Base-by-base conservation (phyloP, 2,797 vertebrate genomes). In the Ispidina picta region DNA sequence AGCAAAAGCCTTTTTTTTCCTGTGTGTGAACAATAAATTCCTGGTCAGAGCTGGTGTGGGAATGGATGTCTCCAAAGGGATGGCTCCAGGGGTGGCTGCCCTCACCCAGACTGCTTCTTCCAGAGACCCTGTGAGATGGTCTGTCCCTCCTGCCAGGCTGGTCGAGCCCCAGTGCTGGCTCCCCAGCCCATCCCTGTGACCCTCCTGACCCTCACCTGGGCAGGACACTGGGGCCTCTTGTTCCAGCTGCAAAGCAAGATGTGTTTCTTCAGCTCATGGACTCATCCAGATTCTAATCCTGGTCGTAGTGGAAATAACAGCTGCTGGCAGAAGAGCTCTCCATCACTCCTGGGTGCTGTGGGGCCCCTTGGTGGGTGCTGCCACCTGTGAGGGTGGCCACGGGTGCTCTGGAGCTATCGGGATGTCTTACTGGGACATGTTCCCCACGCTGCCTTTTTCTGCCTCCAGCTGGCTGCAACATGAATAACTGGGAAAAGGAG, bases 351-450 rank as follows among this genome's bases (percentile, higher is more conserved):
- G 3, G 52, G 71, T 2, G 2, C 69, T 29, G 43, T 3, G 6
- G 66, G 63, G 56, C 33, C 35, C 65, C 49, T 54, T 2, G 5
- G 41, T 77, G 56, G 44, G 31, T 23, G 17, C 81, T 51, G 52
- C 8, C 44, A 3, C 18, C 28, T 1, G 0, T 0, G 12, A 3
- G 4, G 16, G 4, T 16, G 51, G 43, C 12, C 62, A 15, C 0
- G 14, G 46, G 22, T 22, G 25, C 5, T 7, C 25, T 0, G 5
- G 37, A 33, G 35, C 10, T 21, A 0, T 3, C 0, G 1, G 37
- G 48, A 55, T 46, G n/a, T 37, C 2, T 19, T 5, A 7, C 0
- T 5, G 12, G 17, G 17, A 9, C 1, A 0, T 10, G 6, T 4
- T 68, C 15, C 0, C 59, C 72, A 6, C 0, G 1, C 28, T 39